Conservation (phyloP, 2,888 invertebrate genomes). For the Phlogophora meticulosa region DNA sequence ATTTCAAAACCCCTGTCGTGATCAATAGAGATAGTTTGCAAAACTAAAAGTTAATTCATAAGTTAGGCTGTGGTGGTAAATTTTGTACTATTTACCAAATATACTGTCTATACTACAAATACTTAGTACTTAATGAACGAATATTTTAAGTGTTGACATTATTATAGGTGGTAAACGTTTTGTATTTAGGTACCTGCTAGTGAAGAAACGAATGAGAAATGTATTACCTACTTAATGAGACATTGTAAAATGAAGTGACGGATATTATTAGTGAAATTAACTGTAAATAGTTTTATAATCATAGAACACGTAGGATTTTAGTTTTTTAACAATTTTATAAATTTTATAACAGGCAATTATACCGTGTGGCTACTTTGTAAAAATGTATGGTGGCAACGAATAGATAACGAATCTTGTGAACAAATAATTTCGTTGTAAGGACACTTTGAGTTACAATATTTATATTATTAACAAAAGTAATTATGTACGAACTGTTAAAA, state of each 20-base stretch:
- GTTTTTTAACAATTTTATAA: conserved; percentile 6
- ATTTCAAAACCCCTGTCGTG: conserved; percentile 2
- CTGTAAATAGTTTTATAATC: conserved; percentile 40
- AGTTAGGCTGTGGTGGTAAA: conserved; percentile 43
- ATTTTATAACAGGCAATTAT: conserved; percentile 12
- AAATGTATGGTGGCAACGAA: conserved; percentile 9
- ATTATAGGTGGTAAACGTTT: conserved; percentile 16
- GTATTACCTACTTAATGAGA: not conserved
- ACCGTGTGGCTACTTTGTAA: conserved; percentile 18
- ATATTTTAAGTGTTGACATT: conserved; percentile 42
- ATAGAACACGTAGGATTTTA: conserved; percentile 1
- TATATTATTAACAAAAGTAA: conserved; percentile 45
- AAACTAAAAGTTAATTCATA: conserved; percentile 12
- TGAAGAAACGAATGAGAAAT: conserved; percentile 6
- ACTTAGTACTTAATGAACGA: not conserved
- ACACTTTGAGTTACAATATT: conserved; percentile 52
- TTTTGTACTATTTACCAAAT: conserved; percentile 39
- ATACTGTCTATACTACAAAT: conserved; percentile 13
- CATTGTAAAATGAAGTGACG: conserved; percentile 1
- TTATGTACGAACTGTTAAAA: conserved; percentile 72
- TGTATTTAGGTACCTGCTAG: conserved; percentile 13
- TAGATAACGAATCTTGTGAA: conserved; percentile 15
- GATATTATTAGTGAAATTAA: conserved; percentile 20
- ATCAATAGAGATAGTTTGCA: not conserved
- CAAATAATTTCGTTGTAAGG: conserved; percentile 16